These are phyloP conservation scores for Canis aureus DNA, from an alignment of 2,113 vertebrate species.

Conservation along the genomic window DNA sequence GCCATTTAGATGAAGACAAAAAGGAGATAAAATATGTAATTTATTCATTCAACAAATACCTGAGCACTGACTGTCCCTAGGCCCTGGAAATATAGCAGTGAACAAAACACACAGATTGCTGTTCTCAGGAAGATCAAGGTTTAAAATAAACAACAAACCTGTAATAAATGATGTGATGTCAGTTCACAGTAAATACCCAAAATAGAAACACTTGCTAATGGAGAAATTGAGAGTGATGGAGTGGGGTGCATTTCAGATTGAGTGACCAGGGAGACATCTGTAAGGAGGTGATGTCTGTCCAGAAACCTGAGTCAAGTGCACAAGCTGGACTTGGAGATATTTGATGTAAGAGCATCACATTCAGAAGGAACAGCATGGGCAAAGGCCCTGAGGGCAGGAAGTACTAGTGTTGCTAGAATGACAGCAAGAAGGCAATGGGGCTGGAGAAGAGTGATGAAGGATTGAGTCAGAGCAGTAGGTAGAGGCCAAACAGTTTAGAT, in stretches of 20 bases:
- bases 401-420: neutral
- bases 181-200: neutral
- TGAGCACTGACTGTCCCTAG: neutral
- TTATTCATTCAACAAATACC: constrained; percentile 31
- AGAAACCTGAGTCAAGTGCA: neutral
- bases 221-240: neutral
- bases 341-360: neutral
- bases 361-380: neutral
- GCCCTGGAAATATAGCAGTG: neutral
- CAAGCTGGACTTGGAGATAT: neutral
- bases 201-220: neutral
- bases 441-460: neutral
- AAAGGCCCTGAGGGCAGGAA: neutral
- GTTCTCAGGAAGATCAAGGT: neutral
- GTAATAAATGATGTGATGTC: neutral
- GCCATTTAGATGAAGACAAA: neutral
- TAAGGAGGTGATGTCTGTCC: neutral
- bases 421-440: neutral
- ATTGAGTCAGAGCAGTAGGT: neutral
- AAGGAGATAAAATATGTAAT: neutral
- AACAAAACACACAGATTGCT: neutral
- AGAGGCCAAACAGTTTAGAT: too few relatives aligned
- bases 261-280: neutral
- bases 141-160: constrained; percentile 32
- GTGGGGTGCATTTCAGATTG: neutral